phyloP scores from a whole-genome alignment of 2,113 vertebrate genomes.

The Pteruthius melanotis region DNA sequence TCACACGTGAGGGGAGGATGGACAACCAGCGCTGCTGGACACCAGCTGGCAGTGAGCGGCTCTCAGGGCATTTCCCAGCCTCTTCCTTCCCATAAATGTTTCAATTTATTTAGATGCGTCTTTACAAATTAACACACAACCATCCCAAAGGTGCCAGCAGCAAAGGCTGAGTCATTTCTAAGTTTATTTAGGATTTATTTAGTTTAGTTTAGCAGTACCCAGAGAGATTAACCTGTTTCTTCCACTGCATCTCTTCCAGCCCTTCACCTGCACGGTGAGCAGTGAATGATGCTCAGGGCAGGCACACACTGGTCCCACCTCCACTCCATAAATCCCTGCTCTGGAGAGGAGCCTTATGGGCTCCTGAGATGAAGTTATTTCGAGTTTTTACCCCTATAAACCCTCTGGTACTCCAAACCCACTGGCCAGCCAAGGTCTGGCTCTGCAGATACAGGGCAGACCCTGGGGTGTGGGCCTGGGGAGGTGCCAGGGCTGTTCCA shows the following conservation, averaged over 20 bases:
- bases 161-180: not conserved
- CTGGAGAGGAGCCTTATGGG: not conserved
- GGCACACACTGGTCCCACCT: not conserved
- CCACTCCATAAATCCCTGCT: not conserved
- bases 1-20: not conserved
- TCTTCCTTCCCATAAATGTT: not conserved
- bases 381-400: not conserved
- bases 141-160: not conserved
- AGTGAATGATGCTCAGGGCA: not conserved
- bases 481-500: not conserved
- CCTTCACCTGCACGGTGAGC: not conserved
- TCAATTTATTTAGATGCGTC: not conserved
- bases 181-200: not conserved
- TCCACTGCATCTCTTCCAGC: not conserved
- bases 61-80: not conserved
- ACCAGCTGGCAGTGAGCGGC: accelerated
- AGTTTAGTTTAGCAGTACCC: not conserved
- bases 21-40: accelerated
- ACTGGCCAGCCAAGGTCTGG: not conserved
- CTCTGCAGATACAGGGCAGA: not conserved
- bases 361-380: not conserved
- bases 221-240: not conserved
- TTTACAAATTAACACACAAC: not conserved
- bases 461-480: not conserved
- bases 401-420: not conserved